Evolutionary conservation across 2,888 invertebrate genomes (phyloP).

Genomic region (Leptinotarsa rubiginosa): DNA sequence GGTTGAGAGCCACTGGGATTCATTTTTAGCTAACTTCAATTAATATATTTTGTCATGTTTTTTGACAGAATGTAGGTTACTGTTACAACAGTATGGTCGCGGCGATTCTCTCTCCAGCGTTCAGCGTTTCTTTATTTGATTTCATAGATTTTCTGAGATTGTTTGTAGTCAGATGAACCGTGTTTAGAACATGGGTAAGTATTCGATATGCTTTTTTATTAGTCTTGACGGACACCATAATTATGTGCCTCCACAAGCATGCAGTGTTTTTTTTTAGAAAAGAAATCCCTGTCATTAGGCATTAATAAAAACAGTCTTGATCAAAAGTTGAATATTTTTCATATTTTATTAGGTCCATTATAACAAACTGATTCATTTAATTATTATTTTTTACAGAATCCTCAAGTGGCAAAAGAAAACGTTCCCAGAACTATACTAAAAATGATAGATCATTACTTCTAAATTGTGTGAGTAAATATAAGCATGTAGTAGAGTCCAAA

Average conservation of each 20-base stretch:
- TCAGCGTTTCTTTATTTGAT: background rate
- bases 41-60: background rate
- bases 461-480: constrained; percentile 1
- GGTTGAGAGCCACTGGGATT: constrained; percentile 3
- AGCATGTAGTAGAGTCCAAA: background rate
- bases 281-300: background rate
- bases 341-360: background rate
- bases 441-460: background rate
- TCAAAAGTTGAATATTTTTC: background rate
- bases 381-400: background rate
- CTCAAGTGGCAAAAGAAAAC: background rate
- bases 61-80: background rate
- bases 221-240: background rate
- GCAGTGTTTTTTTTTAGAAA: too few species aligned
- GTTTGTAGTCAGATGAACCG: background rate
- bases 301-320: background rate
- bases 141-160: background rate
- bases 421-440: background rate
- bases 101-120: background rate
- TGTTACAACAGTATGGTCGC: background rate
- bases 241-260: background rate
- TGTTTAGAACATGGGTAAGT: background rate
- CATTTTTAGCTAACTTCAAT: background rate
- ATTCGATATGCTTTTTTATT: background rate
- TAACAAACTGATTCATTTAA: background rate